These are phyloP conservation scores for Momotus momota DNA, from an alignment of 2,797 vertebrate species.

Conservation along the genomic window DNA sequence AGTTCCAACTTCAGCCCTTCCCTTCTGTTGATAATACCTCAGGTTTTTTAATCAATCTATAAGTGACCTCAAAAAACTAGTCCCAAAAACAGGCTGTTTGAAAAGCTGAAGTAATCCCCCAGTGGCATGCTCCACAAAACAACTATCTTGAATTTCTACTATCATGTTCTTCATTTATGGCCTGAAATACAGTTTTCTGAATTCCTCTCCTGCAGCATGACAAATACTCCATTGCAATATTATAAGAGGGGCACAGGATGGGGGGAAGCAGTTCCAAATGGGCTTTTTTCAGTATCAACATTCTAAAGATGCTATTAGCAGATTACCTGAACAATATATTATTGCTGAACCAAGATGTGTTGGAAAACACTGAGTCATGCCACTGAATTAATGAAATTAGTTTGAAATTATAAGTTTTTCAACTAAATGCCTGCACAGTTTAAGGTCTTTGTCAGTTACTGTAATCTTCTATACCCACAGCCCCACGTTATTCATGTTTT, in stretches of 20 bases:
- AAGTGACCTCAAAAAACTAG: neutral
- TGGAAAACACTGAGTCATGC: conserved; percentile 42
- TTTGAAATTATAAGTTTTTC: conserved; percentile 25
- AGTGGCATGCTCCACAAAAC: neutral
- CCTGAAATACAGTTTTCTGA: neutral
- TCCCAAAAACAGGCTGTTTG: neutral
- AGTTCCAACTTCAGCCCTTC: neutral
- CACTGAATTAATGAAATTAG: conserved; percentile 36
- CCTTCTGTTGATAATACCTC: neutral
- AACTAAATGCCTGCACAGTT: neutral
- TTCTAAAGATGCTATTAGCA: conserved; percentile 35
- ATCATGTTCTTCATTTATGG: neutral
- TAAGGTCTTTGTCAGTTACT: neutral
- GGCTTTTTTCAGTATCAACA: neutral
- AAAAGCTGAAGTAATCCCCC: neutral
- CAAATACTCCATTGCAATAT: neutral
- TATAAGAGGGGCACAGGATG: neutral
- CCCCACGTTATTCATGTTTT: fast-evolving
- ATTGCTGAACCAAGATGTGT: neutral
- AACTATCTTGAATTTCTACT: neutral
- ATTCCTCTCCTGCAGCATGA: neutral
- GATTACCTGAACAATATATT: conserved; percentile 37
- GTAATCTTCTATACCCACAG: neutral
- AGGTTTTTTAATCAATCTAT: neutral
- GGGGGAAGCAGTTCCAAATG: neutral